A percentile compares a stretch with the other conserved stretches of the same genome.
Conservation (phyloP, 2,888 invertebrate species). For the Tricholauxania praeusta region DNA sequence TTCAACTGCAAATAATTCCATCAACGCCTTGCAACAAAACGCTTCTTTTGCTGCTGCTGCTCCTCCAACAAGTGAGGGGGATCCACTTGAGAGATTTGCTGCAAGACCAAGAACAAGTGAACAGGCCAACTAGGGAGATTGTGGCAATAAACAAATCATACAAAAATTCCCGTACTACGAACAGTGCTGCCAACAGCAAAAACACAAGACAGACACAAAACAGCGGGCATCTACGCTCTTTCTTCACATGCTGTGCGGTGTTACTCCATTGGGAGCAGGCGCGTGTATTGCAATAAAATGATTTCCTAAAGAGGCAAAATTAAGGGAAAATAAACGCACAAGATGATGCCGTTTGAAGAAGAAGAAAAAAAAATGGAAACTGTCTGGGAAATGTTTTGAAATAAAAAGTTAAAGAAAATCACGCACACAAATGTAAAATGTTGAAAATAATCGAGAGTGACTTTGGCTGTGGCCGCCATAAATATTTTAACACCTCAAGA, state of each 20-base stretch:
- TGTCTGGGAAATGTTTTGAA: constrained; percentile 19
- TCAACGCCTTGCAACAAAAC: constrained; percentile 52
- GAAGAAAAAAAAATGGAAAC: constrained; percentile 16
- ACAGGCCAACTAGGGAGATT: neutral
- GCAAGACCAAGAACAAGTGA: neutral
- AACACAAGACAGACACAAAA: neutral
- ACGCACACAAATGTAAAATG: too few species aligned
- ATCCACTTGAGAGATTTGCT: constrained; percentile 6
- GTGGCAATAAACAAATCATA: constrained; percentile 27
- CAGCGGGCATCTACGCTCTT: too few species aligned
- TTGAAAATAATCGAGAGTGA: constrained; percentile 27
- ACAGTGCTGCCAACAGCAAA: constrained; percentile 12
- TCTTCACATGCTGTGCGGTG: too few species aligned
- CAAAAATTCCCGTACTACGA: neutral
- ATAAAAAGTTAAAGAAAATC: too few species aligned
- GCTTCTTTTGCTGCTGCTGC: neutral
- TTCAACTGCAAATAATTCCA: constrained; percentile 61
- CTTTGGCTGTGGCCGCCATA: constrained; percentile 26
- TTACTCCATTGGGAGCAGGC: too few species aligned
- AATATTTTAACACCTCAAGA: constrained; percentile 27
- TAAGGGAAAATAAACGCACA: neutral
- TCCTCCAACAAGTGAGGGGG: neutral
- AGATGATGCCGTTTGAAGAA: neutral
- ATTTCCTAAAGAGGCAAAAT: constrained; percentile 15
- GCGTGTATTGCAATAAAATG: constrained; percentile 24